phyloP scores from a whole-genome alignment of 1,140 invertebrate species.

The Aricia agestis region DNA sequence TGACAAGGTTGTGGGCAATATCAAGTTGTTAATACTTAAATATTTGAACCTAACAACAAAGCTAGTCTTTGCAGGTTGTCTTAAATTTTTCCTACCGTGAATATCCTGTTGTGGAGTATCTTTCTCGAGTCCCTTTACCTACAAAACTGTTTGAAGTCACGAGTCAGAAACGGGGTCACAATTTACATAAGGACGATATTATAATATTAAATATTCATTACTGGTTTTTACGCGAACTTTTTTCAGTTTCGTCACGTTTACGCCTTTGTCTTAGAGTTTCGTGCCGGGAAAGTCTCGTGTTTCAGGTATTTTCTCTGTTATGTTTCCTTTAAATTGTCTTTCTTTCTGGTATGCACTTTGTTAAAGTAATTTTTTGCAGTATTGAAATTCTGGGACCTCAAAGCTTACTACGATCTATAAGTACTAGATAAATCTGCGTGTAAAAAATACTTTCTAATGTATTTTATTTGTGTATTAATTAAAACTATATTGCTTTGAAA shows the following conservation, averaged over 20 bases:
- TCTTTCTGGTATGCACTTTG: background rate
- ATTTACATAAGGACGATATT: slow-evolving; percentile 47
- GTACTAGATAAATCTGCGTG: no score
- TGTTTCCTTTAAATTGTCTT: background rate
- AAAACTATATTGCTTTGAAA: no score
- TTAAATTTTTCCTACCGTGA: background rate
- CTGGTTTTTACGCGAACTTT: slow-evolving; percentile 36
- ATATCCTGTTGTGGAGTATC: slow-evolving; percentile 5
- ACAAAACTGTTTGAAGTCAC: slow-evolving; percentile 8
- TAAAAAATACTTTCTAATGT: no score
- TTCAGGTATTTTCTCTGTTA: background rate
- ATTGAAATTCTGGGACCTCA: no score
- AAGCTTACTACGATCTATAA: no score
- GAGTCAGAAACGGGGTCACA: slow-evolving; percentile 29
- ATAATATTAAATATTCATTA: slow-evolving; percentile 52
- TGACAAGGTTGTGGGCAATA: no score
- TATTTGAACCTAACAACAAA: no score
- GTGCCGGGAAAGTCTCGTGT: background rate
- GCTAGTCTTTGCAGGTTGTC: background rate
- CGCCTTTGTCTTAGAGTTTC: slow-evolving; percentile 17
- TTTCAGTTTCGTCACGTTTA: slow-evolving; percentile 17
- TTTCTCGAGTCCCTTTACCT: background rate
- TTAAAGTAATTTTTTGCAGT: no score
- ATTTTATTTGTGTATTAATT: no score
- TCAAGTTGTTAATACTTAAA: no score